A percentile compares a stretch with the other conserved stretches of the same genome.
phyloP scores from a whole-genome alignment of 2,113 vertebrate species.

The Polypterus senegalus region DNA sequence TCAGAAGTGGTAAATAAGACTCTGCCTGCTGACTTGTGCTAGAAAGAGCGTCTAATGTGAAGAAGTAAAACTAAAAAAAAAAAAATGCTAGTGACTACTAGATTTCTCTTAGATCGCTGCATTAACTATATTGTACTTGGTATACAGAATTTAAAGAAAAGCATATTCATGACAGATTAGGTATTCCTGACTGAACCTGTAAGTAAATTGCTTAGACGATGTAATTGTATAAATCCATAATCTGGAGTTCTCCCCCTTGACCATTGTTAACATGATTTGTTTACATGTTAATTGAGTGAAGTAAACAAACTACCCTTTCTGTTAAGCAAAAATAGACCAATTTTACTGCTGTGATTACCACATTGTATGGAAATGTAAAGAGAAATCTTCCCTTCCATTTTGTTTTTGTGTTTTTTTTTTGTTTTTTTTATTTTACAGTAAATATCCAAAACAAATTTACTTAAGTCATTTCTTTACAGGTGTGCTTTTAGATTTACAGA shows the following conservation, averaged over 20 bases:
- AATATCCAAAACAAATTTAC: constrained; percentile 13
- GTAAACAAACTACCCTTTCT: constrained; percentile 60
- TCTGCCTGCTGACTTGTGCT: constrained; percentile 78
- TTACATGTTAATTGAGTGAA: constrained; percentile 70
- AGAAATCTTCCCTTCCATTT: constrained; percentile 15
- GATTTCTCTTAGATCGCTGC: constrained; percentile 76
- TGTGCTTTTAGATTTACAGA: constrained; percentile 47
- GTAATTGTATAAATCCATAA: constrained; percentile 77
- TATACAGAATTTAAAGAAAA: constrained; percentile 70
- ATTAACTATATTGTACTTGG: constrained; percentile 84
- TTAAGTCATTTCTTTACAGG: constrained; percentile 39
- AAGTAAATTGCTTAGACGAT: constrained; percentile 83
- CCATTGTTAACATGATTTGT: constrained; percentile 67
- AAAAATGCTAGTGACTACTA: constrained; percentile 68
- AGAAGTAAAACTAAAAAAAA: constrained; percentile 55
- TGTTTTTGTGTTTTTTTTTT: constrained; percentile 12
- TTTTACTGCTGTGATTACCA: constrained; percentile 26
- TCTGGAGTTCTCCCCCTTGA: constrained; percentile 64
- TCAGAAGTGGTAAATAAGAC: constrained; percentile 55
- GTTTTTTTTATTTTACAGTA: constrained; percentile 26
- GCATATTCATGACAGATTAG: constrained; percentile 74
- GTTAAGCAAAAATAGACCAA: constrained; percentile 52
- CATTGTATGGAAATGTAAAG: constrained; percentile 19
- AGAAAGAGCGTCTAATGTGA: constrained; percentile 76
- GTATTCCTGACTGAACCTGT: constrained; percentile 76